These are phyloP conservation scores for Crypturellus undulatus DNA, from an alignment of 2,113 vertebrate genomes.

Conservation along the genomic window DNA sequence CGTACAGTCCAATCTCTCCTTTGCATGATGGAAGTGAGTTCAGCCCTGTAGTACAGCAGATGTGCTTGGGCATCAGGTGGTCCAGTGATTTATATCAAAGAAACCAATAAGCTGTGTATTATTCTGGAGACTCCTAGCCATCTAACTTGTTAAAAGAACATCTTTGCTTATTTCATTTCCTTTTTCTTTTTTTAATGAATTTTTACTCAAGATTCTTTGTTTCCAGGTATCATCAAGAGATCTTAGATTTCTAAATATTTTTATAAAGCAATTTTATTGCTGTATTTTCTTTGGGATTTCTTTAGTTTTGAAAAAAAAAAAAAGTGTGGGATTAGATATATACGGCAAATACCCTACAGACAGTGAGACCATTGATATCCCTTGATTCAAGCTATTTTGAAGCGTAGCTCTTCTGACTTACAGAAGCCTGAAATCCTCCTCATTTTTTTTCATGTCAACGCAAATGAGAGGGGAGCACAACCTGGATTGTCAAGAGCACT, in stretches of 20 bases:
- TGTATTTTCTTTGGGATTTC: background rate
- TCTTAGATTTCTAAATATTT: background rate
- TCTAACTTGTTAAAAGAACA: conserved; percentile 34
- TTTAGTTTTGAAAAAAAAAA: background rate
- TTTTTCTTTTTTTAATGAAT: conserved; percentile 29
- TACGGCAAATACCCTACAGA: background rate
- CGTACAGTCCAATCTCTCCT: conserved; percentile 37
- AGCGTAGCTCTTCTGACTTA: background rate
- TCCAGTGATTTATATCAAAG: conserved; percentile 41
- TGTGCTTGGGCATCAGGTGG: conserved; percentile 64
- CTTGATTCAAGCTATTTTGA: background rate
- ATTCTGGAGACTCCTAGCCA: background rate
- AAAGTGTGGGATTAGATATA: background rate
- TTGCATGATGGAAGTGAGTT: conserved; percentile 59
- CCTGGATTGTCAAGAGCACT: conserved; percentile 25
- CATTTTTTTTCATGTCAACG: conserved; percentile 1
- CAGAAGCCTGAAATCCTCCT: background rate
- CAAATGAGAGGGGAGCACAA: conserved; percentile 13
- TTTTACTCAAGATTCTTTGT: conserved; percentile 9
- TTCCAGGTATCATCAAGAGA: background rate
- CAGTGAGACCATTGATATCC: background rate
- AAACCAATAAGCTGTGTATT: conserved; percentile 54
- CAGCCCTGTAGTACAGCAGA: conserved; percentile 59
- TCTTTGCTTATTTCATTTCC: background rate
- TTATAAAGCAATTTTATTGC: background rate